Percentiles rank a stretch among this genome's conserved stretches.
Evolutionary conservation across 1,140 invertebrate species (phyloP).

Genomic region (Elymnias hypermnestra): DNA sequence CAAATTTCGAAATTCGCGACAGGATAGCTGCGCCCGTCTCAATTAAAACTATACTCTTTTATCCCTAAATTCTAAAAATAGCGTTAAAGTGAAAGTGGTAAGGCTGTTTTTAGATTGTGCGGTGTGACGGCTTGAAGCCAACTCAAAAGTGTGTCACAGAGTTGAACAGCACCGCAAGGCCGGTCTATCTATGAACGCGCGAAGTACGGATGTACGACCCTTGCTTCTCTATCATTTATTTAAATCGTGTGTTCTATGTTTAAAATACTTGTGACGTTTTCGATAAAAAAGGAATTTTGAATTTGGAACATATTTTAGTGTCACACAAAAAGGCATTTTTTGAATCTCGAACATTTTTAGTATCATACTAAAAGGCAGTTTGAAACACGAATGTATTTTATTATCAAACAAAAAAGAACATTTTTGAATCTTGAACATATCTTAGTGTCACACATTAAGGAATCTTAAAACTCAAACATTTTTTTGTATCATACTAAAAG

Average conservation of each 20-base stretch:
- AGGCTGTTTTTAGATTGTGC: slow-evolving; percentile 36
- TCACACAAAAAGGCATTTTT: not conserved
- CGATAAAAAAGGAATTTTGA: not conserved
- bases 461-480: too few relatives aligned
- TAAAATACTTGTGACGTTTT: not conserved
- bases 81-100: slow-evolving; percentile 31
- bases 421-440: too few relatives aligned
- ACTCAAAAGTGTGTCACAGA: slow-evolving; percentile 71
- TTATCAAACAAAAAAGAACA: too few relatives aligned
- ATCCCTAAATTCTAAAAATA: slow-evolving; percentile 22
- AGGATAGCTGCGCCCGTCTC: slow-evolving; percentile 60
- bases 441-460: too few relatives aligned
- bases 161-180: slow-evolving; percentile 69
- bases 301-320: not conserved
- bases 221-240: slow-evolving; percentile 42
- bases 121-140: slow-evolving; percentile 55
- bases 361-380: too few relatives aligned
- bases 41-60: slow-evolving; percentile 57
- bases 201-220: slow-evolving; percentile 62
- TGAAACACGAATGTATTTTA: too few relatives aligned
- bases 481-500: too few relatives aligned
- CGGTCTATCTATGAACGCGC: slow-evolving; percentile 64
- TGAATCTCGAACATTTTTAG: not conserved
- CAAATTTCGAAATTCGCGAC: slow-evolving; percentile 67
- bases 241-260: slow-evolving; percentile 33